A percentile compares a stretch with the other conserved stretches of the same genome.
Evolutionary conservation across 2,797 vertebrate genomes (phyloP).

Genomic region (Lepus townsendii): DNA sequence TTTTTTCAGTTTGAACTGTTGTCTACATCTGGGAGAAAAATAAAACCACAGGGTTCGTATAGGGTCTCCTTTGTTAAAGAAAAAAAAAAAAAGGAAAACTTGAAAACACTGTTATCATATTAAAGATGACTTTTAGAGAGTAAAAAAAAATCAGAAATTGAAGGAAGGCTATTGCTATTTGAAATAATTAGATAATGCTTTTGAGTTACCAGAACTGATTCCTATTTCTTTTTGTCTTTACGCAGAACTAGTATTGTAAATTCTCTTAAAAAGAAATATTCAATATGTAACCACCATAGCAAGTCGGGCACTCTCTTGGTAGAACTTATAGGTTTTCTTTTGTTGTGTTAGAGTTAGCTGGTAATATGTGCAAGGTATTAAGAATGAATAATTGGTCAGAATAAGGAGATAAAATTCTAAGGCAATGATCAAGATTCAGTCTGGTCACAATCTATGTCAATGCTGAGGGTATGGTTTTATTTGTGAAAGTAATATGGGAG

Average conservation of each 20-base stretch:
- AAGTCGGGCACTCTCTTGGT: neutral
- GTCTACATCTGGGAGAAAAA: constrained; percentile 37
- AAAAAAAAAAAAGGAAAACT: neutral
- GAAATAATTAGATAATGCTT: neutral
- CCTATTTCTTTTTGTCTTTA: neutral
- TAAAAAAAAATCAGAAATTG: constrained; percentile 2
- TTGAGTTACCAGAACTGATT: neutral
- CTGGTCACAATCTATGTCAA: neutral
- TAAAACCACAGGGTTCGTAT: neutral
- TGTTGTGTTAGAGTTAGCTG: neutral
- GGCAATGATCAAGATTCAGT: neutral
- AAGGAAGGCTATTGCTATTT: neutral
- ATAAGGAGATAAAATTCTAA: neutral
- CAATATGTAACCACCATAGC: neutral
- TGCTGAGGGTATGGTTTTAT: neutral
- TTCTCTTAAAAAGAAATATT: neutral
- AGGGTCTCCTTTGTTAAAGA: neutral
- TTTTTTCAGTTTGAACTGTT: constrained; percentile 9
- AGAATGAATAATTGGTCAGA: neutral
- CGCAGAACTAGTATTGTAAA: neutral
- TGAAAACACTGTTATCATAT: neutral
- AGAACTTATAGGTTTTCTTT: neutral
- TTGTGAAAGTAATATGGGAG: neutral
- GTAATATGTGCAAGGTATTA: neutral
- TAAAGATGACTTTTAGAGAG: constrained; percentile 32